Evolutionary conservation across 2,797 vertebrate species (phyloP).

Genomic region (Neostethus bicornis): DNA sequence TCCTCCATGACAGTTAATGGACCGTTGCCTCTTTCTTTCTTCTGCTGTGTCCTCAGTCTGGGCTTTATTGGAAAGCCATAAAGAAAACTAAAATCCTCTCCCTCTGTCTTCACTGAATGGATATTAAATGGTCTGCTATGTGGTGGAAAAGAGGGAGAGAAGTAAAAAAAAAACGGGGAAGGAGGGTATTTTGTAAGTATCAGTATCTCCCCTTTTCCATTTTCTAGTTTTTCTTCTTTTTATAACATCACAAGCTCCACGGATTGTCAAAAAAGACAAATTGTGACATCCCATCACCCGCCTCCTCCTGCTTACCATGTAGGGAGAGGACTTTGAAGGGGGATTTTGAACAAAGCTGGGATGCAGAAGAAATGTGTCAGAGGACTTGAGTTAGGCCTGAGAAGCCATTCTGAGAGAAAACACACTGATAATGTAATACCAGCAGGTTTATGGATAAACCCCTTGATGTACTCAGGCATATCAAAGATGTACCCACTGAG

Average conservation of each 20-base stretch:
- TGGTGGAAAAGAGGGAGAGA: constrained; percentile 23
- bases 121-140: constrained; percentile 57
- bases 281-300: constrained; percentile 45
- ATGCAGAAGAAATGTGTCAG: constrained; percentile 45
- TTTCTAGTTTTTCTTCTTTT: not conserved
- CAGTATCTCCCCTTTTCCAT: constrained; percentile 31
- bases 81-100: constrained; percentile 31
- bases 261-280: constrained; percentile 71
- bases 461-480: constrained; percentile 37
- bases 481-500: constrained; percentile 10
- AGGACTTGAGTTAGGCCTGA: constrained; percentile 39
- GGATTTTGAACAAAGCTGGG: constrained; percentile 55
- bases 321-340: constrained; percentile 46
- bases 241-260: constrained; percentile 49
- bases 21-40: constrained; percentile 51
- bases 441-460: constrained; percentile 48
- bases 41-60: constrained; percentile 41
- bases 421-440: constrained; percentile 42
- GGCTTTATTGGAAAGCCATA: constrained; percentile 60
- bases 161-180: constrained; percentile 9
- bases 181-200: constrained; percentile 30
- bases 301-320: constrained; percentile 29
- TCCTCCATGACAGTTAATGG: constrained; percentile 75
- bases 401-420: constrained; percentile 27
- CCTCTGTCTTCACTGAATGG: constrained; percentile 44